These are phyloP conservation scores for Meteorus colon DNA, from an alignment of 2,888 invertebrate genomes.

Conservation along the genomic window DNA sequence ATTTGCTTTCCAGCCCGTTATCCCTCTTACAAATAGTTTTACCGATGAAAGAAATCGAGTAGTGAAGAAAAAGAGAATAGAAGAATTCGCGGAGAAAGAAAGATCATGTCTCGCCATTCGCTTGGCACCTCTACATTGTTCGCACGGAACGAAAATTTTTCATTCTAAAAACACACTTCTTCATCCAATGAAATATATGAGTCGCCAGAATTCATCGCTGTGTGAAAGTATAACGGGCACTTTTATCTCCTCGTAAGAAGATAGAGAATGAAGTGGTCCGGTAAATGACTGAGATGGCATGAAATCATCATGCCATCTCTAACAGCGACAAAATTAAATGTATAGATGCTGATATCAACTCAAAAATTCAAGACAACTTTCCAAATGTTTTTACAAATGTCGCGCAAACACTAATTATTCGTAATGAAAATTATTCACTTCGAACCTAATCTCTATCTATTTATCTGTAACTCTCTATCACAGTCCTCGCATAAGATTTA, in stretches of 20 bases:
- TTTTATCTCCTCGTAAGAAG: slow-evolving; percentile 41
- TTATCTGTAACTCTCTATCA: not conserved
- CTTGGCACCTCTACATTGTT: slow-evolving; percentile 40
- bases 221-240: slow-evolving; percentile 46
- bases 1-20: slow-evolving; percentile 18
- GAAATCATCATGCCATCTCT: not conserved
- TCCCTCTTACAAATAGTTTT: slow-evolving; percentile 11
- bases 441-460: not conserved
- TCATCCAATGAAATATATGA: slow-evolving; percentile 45
- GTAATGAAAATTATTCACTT: slow-evolving; percentile 23
- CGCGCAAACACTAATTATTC: slow-evolving; percentile 35
- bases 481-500: slow-evolving; percentile 37
- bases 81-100: slow-evolving; percentile 28
- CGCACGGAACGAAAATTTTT: slow-evolving; percentile 39
- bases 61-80: slow-evolving; percentile 17
- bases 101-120: slow-evolving; percentile 30
- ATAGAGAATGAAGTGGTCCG: slow-evolving; percentile 28
- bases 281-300: not conserved
- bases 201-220: slow-evolving; percentile 44
- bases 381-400: slow-evolving; percentile 20
- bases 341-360: not conserved
- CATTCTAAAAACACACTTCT: slow-evolving; percentile 43
- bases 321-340: slow-evolving; percentile 15
- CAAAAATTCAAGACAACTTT: slow-evolving; percentile 39
- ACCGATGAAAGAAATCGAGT: not conserved